Evolutionary conservation across 2,113 vertebrate species (phyloP), one percentile per base, ranked within the genome.

Genomic region (Pheucticus melanocephalus): DNA sequence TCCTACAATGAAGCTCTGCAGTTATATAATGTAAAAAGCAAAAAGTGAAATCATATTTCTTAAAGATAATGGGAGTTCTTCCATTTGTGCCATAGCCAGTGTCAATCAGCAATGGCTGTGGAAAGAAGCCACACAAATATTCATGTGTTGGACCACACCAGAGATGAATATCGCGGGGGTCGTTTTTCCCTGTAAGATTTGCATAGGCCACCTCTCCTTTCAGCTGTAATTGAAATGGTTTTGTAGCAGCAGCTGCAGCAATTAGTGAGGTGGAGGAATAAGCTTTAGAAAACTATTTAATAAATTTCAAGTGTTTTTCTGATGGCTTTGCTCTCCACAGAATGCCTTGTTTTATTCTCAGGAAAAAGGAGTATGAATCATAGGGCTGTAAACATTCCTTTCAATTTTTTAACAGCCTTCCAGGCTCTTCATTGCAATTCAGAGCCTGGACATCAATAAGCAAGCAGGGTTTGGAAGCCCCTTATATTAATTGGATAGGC

Each of bases 281-380:
- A 75, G 20, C 69, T 81, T 59, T 37, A 90, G 70, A 78, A 92
- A 95, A 95, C 54, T 93, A 90, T 94, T 92, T 94, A 86, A 94
- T 96, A 91, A 86, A 95, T 86, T 94, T 91, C 78, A 90, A 89
- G 81, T 96, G 84, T 75, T 86, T 86, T 96, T 40, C 61, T 96
- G 90, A 91, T 88, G 82, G 59, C 71, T 94, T 65, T 86, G 59
- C 82, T 90, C 71, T 94, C 56, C 80, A 70, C 54, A 75, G 87
- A 94, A 91, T 45, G 35, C 47, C 54, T 53, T 94, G 54, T 93
- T 96, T 82, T 50, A 71, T 93, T 93, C 91, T 88, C 70, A 91
- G 86, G 59, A 88, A 94, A 31, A 90, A 90, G 33, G 30, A 94
- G 16, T 79, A 40, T 87, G 84, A 93, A 93, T 95, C 90, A 88